Evolutionary conservation across 2,888 invertebrate genomes (phyloP).

Genomic region (Cryptosula pallasiana): DNA sequence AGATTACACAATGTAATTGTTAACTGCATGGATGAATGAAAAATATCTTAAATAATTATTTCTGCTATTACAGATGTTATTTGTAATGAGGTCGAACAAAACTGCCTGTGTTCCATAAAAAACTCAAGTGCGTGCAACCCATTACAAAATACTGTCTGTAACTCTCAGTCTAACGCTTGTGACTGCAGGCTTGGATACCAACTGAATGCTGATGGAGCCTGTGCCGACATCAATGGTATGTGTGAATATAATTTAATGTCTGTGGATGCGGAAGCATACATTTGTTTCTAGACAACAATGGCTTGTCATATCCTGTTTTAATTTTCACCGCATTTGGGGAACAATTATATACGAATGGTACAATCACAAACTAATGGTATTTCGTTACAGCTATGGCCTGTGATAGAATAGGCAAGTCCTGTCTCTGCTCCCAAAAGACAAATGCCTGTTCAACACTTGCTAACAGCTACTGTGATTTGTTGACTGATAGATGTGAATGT

Average conservation of each 20-base stretch:
- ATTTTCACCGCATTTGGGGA: no score
- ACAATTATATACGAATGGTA: no score
- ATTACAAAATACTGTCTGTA: background rate
- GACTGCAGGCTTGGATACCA: background rate
- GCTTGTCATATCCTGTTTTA: no score
- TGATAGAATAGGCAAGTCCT: background rate
- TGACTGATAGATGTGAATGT: constrained; percentile 6
- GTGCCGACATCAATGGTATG: background rate
- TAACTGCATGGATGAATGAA: no score
- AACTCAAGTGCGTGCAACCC: background rate
- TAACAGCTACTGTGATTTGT: background rate
- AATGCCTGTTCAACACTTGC: background rate
- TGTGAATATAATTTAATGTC: no score
- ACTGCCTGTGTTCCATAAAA: background rate
- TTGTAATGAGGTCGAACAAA: background rate
- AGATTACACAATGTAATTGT: no score
- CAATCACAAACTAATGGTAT: no score
- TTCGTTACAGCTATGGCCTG: background rate
- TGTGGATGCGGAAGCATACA: no score
- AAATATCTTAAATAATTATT: no score
- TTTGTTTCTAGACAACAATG: no score
- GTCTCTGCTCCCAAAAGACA: background rate
- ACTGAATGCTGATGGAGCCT: background rate
- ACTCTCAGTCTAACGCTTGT: background rate
- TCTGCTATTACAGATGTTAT: background rate